A percentile compares a stretch with the other conserved stretches of the same genome.
phyloP scores from a whole-genome alignment of 2,888 invertebrate species.

The Melolontha melolontha region DNA sequence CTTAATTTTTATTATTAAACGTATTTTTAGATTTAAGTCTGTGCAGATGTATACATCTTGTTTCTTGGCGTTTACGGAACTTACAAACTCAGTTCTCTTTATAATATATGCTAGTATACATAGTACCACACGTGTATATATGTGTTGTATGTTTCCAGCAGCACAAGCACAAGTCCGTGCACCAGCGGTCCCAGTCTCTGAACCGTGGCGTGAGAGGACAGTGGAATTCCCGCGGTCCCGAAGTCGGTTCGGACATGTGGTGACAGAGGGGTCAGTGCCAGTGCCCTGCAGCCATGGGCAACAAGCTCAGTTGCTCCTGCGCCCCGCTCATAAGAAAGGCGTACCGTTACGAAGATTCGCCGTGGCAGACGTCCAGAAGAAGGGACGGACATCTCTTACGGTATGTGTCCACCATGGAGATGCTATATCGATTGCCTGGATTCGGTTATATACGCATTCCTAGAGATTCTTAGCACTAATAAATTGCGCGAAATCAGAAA shows the following conservation, averaged over 20 bases:
- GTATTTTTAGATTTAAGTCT: no score
- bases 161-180: constrained; percentile 70
- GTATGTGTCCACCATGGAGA: constrained; percentile 66
- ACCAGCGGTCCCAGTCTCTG: constrained; percentile 81
- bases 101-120: no score
- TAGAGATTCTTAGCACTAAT: no score
- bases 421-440: not conserved
- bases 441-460: no score
- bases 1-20: no score
- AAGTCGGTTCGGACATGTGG: constrained; percentile 79
- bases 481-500: no score
- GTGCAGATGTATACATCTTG: no score
- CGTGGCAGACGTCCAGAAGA: constrained; percentile 90
- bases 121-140: no score
- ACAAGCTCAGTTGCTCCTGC: constrained; percentile 97
- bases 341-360: constrained; percentile 96
- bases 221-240: constrained; percentile 55
- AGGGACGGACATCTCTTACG: constrained; percentile 90
- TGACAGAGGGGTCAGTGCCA: constrained; percentile 74
- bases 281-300: constrained; percentile 85
- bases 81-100: no score
- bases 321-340: constrained; percentile 96
- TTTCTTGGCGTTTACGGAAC: no score
- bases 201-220: constrained; percentile 73
- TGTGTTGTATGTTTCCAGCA: constrained; percentile 59